Base-by-base conservation (phyloP, 2,797 vertebrate species). In the Carapus acus region DNA sequence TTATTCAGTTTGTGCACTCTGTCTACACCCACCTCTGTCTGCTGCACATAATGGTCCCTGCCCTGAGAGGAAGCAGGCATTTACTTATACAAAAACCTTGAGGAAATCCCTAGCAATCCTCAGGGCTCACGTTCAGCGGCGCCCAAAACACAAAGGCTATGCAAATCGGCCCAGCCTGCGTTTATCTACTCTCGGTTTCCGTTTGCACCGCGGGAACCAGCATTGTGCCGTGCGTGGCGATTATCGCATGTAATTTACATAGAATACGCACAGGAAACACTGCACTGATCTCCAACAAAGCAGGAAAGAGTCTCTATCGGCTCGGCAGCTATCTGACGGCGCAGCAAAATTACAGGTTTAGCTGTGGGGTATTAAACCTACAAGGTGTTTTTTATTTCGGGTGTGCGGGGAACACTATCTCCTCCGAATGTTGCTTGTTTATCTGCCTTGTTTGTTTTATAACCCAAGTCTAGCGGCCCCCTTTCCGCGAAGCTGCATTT, bases 191-290 rank as follows among this genome's bases (percentile, higher is more conserved):
- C 79, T 77, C 82, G 50, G 86, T 85, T 86, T 86, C 83, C 82
- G 83, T 83, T 85, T 73, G 80, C 87, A 84, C 85, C 82, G 62
- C 86, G 82, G 85, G 84, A 88, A 85, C 81, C 77, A 67, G 81
- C 80, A 88, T 88, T 87, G 86, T 88, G 85, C 70, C 69, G 60
- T 71, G 81, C 83, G 83, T 79, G 76, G 81, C 85, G 86, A 87
- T 88, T 87, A 88, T 87, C 80, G 73, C 82, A 76, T 86, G 85
- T 88, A 85, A 88, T 88, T 88, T 88, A 87, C 87, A 88, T 88
- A 86, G 85, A 87, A 87, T 86, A 81, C 75, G 86, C 75, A 65
- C 81, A 85, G 84, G 83, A 87, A 85, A 81, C 83, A 83, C 78
- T 73, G 80, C 74, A 47, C 75, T 81, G 85, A 84, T 88, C 81